Conservation (phyloP, 64 coral and sea anemone genomes). For the Platygyra sinensis region DNA sequence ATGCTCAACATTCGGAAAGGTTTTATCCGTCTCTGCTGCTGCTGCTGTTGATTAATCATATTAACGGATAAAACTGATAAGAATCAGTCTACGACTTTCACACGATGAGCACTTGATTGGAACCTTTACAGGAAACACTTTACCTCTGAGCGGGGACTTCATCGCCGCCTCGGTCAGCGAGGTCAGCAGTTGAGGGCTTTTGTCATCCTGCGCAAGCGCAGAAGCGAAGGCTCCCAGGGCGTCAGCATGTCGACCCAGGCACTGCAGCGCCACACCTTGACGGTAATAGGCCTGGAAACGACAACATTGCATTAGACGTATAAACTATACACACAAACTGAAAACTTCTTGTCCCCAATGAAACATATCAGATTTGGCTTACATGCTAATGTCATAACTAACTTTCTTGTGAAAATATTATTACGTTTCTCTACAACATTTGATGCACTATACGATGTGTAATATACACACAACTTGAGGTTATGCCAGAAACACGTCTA, state of each 20-base stretch:
- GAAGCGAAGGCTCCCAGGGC: conserved; percentile 91
- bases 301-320: conserved; percentile 19
- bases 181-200: conserved; percentile 91
- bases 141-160: conserved; percentile 95
- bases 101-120: neutral
- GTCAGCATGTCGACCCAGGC: conserved; percentile 93
- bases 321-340: neutral
- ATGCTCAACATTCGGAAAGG: too few species aligned
- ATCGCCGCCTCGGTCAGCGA: conserved; percentile 81
- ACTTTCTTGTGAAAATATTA: neutral
- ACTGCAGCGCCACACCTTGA: conserved; percentile 96
- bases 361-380: neutral
- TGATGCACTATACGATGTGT: neutral
- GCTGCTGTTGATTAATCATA: too few species aligned
- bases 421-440: neutral
- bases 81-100: too few species aligned
- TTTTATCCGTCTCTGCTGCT: too few species aligned
- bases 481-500: neutral
- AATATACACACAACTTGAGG: neutral
- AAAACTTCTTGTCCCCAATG: neutral
- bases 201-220: conserved; percentile 96
- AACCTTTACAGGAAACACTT: neutral
- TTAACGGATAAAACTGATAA: too few species aligned
- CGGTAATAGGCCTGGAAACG: conserved; percentile 91
- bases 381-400: neutral